phyloP scores from a whole-genome alignment of 2,888 invertebrate species.

The Onthophagus sagittarius region DNA sequence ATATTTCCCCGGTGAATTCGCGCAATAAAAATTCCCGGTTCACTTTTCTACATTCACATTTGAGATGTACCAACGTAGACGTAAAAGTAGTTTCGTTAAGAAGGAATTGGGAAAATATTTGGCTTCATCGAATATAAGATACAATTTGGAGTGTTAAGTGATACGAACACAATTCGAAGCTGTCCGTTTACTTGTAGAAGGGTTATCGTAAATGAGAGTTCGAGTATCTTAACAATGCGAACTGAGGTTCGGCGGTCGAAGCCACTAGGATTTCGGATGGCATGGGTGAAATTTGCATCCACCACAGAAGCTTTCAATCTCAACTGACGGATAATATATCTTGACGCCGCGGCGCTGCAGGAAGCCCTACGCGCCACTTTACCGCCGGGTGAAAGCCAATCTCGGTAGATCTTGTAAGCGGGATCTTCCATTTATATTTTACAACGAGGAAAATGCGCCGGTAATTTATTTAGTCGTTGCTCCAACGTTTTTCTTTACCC shows the following conservation, averaged over 20 bases:
- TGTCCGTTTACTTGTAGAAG: background rate
- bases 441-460: background rate
- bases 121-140: no score
- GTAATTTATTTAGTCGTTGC: background rate
- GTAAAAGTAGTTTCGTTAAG: background rate
- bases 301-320: slow-evolving; percentile 3
- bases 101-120: no score
- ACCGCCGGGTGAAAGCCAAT: background rate
- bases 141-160: no score
- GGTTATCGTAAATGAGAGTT: background rate
- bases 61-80: background rate
- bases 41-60: background rate
- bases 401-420: background rate
- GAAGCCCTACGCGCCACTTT: background rate
- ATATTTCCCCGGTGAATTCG: background rate
- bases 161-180: no score
- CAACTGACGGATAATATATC: slow-evolving; percentile 8
- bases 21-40: background rate
- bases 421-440: background rate
- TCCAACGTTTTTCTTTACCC: background rate
- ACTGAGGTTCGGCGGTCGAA: background rate
- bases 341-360: background rate
- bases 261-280: background rate
- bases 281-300: slow-evolving; percentile 8
- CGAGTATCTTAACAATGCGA: slow-evolving; percentile 10